A percentile compares a stretch with the other conserved stretches of the same genome.
phyloP scores from a whole-genome alignment of 2,113 vertebrate species.

The Tupaia tana region DNA sequence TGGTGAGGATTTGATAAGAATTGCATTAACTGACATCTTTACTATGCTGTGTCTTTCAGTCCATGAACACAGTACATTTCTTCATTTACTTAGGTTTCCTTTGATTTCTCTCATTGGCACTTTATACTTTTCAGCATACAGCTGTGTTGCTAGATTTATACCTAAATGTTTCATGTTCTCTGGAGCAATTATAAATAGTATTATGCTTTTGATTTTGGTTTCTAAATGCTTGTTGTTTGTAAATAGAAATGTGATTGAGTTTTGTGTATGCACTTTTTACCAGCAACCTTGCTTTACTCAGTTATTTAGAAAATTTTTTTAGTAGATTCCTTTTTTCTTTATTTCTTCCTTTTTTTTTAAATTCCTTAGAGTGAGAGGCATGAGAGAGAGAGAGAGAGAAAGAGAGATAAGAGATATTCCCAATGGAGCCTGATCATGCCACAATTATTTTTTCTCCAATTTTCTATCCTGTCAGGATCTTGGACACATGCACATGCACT shows the following conservation, averaged over 20 bases:
- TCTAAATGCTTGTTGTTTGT: conserved; percentile 10
- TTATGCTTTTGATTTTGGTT: background rate
- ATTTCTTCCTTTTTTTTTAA: background rate
- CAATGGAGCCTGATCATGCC: no score
- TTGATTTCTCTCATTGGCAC: background rate
- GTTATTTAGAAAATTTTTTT: background rate
- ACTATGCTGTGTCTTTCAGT: background rate
- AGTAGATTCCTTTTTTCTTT: no score
- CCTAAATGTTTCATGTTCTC: conserved; percentile 38
- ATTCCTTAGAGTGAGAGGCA: background rate
- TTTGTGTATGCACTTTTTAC: background rate
- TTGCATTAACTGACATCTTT: background rate
- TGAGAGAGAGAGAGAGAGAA: no score
- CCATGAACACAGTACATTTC: background rate
- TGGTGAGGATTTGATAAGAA: background rate
- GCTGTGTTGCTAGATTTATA: conserved; percentile 28
- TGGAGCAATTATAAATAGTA: background rate
- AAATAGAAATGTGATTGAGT: background rate
- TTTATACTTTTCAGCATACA: conserved; percentile 28
- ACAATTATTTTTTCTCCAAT: no score
- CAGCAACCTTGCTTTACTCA: background rate
- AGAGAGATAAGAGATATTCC: no score
- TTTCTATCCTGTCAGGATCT: no score
- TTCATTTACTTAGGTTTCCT: background rate
- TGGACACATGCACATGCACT: no score